Percentiles rank a stretch among this genome's conserved stretches.
Conservation (phyloP, 2,113 vertebrate species). For the Miniopterus natalensis region DNA sequence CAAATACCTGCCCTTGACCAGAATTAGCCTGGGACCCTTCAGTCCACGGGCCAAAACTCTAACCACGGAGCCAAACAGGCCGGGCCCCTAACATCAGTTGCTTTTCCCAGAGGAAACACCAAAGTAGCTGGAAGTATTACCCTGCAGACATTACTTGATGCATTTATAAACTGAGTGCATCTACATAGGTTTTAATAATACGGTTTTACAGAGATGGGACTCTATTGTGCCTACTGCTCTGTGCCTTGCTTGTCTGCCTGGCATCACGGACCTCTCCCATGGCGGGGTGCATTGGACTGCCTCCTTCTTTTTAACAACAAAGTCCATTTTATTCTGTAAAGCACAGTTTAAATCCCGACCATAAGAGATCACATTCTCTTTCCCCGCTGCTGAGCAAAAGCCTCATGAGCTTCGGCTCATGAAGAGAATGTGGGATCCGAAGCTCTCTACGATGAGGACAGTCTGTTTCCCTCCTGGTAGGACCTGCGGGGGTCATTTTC, state of each 20-base stretch:
- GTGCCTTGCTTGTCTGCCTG: neutral
- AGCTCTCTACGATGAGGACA: neutral
- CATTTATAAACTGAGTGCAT: neutral
- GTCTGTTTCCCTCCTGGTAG: neutral
- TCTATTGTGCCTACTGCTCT: neutral
- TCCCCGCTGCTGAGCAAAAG: too few relatives aligned
- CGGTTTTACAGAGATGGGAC: constrained; percentile 35
- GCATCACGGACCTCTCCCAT: neutral
- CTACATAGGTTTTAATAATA: neutral
- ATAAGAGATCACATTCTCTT: neutral
- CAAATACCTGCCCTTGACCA: too few relatives aligned
- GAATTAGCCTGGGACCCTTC: too few relatives aligned
- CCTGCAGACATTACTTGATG: neutral
- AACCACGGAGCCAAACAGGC: too few relatives aligned
- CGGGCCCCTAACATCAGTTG: neutral
- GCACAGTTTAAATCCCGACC: constrained; percentile 10
- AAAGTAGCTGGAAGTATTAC: neutral
- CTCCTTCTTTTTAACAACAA: neutral
- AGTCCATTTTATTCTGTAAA: neutral
- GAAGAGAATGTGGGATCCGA: constrained; percentile 31
- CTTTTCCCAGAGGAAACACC: neutral
- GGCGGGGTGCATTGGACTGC: neutral
- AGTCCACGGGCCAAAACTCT: too few relatives aligned
- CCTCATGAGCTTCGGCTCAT: neutral
- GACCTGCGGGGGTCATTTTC: too few relatives aligned